Evolutionary conservation across 1,140 invertebrate species (phyloP).

Genomic region (Drosophila saltans): DNA sequence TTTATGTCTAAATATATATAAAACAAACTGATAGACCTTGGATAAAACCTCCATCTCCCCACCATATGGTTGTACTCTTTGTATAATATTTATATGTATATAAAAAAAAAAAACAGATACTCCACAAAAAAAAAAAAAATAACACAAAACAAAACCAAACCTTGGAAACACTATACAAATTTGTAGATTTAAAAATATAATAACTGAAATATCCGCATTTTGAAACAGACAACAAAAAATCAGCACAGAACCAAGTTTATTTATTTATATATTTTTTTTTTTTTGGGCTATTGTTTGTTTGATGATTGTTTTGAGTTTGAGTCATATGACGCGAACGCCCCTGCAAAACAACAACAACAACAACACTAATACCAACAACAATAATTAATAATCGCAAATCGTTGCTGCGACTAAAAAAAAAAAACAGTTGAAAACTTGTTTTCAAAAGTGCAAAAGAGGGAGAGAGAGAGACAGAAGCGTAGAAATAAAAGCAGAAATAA

Average conservation of each 20-base stretch:
- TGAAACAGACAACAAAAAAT: neutral
- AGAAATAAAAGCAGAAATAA: slow-evolving; percentile 28
- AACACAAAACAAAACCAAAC: neutral
- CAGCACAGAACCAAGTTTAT: slow-evolving; percentile 22
- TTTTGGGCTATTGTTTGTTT: slow-evolving; percentile 21
- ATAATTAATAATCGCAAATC: slow-evolving; percentile 40
- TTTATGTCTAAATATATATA: no score
- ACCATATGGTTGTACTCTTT: neutral
- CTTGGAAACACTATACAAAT: slow-evolving; percentile 14
- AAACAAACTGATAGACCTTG: neutral
- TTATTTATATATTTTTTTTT: slow-evolving; percentile 1
- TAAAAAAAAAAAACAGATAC: neutral
- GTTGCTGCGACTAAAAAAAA: slow-evolving; percentile 20
- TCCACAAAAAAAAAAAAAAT: slow-evolving; percentile 1
- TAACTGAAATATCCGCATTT: slow-evolving; percentile 12
- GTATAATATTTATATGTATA: neutral
- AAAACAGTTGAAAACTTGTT: slow-evolving; percentile 64
- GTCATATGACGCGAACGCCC: slow-evolving; percentile 28
- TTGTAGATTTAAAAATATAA: slow-evolving; percentile 12
- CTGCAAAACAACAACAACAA: slow-evolving; percentile 1
- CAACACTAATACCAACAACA: slow-evolving; percentile 20
- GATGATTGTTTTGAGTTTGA: neutral
- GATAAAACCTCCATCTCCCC: neutral
- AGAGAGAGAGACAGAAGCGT: slow-evolving; percentile 41
- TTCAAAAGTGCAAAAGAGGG: slow-evolving; percentile 38